Evolutionary conservation across 2,888 invertebrate genomes (phyloP).

Genomic region (Cheilosia grossa): DNA sequence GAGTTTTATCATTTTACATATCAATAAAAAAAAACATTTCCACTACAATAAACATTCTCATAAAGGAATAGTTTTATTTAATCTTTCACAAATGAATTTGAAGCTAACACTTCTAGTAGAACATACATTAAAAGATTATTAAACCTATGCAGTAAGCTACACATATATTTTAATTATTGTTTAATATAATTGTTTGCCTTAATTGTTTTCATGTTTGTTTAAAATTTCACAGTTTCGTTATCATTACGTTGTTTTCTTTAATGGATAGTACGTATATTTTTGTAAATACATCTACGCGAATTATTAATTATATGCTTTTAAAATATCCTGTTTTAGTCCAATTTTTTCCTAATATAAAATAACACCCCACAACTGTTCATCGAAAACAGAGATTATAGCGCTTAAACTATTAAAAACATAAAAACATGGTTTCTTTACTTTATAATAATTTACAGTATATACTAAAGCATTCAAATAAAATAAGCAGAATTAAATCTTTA

Average conservation of each 20-base stretch:
- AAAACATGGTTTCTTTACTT: not conserved
- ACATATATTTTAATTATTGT: conserved; percentile 22
- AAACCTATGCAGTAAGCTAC: conserved; percentile 41
- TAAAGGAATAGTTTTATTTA: conserved; percentile 2
- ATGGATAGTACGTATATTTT: conserved; percentile 59
- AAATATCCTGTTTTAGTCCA: conserved; percentile 73
- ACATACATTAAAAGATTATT: conserved; percentile 19
- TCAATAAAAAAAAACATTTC: conserved; percentile 27
- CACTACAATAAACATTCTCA: conserved; percentile 32
- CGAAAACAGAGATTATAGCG: conserved; percentile 34
- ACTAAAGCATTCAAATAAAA: conserved; percentile 10
- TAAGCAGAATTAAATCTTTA: conserved; percentile 79
- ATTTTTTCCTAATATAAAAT: conserved; percentile 46
- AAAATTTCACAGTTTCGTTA: conserved; percentile 64
- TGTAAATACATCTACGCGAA: conserved; percentile 67
- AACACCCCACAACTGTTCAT: conserved; percentile 36
- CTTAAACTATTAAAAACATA: conserved; percentile 45
- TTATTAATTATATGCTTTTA: conserved; percentile 48
- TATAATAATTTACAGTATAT: conserved; percentile 31
- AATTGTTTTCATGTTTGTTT: conserved; percentile 21
- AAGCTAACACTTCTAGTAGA: conserved; percentile 47
- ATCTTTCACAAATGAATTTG: conserved; percentile 23
- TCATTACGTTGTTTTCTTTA: conserved; percentile 27
- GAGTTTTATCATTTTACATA: conserved; percentile 32
- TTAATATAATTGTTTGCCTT: conserved; percentile 29